A percentile compares a stretch with the other conserved stretches of the same genome.
These are phyloP conservation scores for Hemiprocne comata DNA, from an alignment of 2,113 vertebrate genomes.

Conservation along the genomic window DNA sequence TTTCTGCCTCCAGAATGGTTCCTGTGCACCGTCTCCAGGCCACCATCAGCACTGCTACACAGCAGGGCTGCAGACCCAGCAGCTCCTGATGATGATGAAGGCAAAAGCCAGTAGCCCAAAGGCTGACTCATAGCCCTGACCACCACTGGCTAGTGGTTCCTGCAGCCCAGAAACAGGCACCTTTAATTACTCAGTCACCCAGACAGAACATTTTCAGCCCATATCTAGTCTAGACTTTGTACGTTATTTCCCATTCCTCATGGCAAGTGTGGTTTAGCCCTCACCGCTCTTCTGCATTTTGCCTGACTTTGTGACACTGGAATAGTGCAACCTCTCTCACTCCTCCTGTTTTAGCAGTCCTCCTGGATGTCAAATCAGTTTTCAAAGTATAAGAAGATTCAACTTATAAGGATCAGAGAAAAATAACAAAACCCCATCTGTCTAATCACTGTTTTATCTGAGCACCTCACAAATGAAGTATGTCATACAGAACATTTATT, in stretches of 20 bases:
- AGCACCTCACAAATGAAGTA: not conserved
- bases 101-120: not conserved
- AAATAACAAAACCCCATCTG: not conserved
- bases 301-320: not conserved
- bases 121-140: not conserved
- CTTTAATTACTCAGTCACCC: not conserved
- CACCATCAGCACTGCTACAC: not conserved
- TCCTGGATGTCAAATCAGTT: not conserved
- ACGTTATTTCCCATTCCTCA: not conserved
- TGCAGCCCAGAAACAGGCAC: not conserved
- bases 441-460: not conserved
- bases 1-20: not conserved
- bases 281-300: not conserved
- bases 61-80: not conserved
- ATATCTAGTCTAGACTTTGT: not conserved
- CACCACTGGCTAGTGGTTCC: not conserved
- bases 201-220: not conserved
- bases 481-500: constrained; percentile 10
- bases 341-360: not conserved
- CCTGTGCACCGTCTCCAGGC: not conserved
- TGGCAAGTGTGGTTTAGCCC: not conserved
- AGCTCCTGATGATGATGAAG: not conserved
- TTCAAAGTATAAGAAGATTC: not conserved
- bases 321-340: not conserved
- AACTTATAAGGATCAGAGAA: not conserved